Evolutionary conservation across 2,113 vertebrate species (phyloP), one percentile per base, ranked within the genome.

Genomic region (Nestor notabilis): DNA sequence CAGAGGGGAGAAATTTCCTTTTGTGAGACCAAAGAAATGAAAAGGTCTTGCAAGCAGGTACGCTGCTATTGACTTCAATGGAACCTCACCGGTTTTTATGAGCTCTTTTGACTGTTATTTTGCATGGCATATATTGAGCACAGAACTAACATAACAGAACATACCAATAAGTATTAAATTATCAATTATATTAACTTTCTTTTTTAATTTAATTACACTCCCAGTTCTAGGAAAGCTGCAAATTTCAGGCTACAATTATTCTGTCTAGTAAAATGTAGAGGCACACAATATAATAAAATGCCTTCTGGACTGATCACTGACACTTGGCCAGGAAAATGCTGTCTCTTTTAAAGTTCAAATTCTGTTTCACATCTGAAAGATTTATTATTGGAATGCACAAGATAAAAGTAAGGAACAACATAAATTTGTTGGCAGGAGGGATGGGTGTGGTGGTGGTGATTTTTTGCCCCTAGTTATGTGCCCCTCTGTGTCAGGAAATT

Each of bases 371-470:
- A 11, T 12, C 8, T 24, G 11, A 39, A 43, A 27, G 6, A 35
- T 43, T 75, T 56, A 27, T 58, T 71, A 29, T 8, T 69, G 24
- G 23, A 92, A 84, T 12, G 6, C 4, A 52, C 8, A 31, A 21
- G 21, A 24, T 37, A 79, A 84, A 61, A 72, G 10, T 29, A n/a
- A 88, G n/a, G 81, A 64, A 46, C 13, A 41, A n/a, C 12, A 35
- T 7, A 9, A 56, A 65, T 41, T 9, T 68, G 1, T 47, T 55
- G 4, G 9, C 14, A 23, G 8, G 7, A 5, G 3, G 4, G 3
- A 1, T 2, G 8, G 1, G 1, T 31, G 20, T 28, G 14, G 13
- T 35, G 56, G 21, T 14, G 2, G 56, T 53, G 15, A 37, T 10
- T 1, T 0, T n/a, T 71, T 53, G 5, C 19, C 43, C 69, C 39